A percentile compares a stretch with the other conserved stretches of the same genome.
Conservation (phyloP, 2,888 invertebrate genomes). For the Aspidiotus rigidus region DNA sequence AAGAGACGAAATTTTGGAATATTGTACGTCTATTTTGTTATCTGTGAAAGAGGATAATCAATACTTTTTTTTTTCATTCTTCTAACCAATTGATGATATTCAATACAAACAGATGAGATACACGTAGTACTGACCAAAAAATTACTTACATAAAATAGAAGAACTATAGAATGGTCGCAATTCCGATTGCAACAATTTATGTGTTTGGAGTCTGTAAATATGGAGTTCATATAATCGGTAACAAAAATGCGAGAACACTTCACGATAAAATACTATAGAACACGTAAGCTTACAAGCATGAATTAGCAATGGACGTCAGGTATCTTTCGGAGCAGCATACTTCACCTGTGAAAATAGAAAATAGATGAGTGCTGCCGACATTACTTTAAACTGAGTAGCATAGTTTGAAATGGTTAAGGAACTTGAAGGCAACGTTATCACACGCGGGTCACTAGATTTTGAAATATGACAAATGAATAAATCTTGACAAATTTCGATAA, state of each 20-base stretch:
- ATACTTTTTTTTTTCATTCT: no score
- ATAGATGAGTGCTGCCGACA: neutral
- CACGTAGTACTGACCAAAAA: neutral
- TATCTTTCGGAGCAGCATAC: slow-evolving; percentile 13
- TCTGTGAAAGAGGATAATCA: no score
- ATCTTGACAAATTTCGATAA: neutral
- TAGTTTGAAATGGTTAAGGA: neutral
- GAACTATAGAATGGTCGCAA: slow-evolving; percentile 15
- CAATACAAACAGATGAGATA: no score
- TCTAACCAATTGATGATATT: no score
- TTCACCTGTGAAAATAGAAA: slow-evolving; percentile 14
- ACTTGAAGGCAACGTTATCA: neutral
- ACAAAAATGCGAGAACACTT: neutral
- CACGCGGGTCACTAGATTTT: neutral
- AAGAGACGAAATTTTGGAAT: no score
- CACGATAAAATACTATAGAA: neutral
- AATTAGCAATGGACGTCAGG: slow-evolving; percentile 3
- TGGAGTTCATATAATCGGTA: neutral
- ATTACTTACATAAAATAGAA: slow-evolving; percentile 13
- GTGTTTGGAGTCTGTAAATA: slow-evolving; percentile 1
- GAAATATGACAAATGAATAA: neutral
- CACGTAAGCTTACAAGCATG: slow-evolving; percentile 11
- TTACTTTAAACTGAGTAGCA: neutral
- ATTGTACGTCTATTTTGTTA: no score
- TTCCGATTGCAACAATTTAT: slow-evolving; percentile 6